Percentiles rank a stretch among this genome's conserved stretches.
Conservation (phyloP, 1,140 invertebrate genomes). For the Nephotettix cincticeps region DNA sequence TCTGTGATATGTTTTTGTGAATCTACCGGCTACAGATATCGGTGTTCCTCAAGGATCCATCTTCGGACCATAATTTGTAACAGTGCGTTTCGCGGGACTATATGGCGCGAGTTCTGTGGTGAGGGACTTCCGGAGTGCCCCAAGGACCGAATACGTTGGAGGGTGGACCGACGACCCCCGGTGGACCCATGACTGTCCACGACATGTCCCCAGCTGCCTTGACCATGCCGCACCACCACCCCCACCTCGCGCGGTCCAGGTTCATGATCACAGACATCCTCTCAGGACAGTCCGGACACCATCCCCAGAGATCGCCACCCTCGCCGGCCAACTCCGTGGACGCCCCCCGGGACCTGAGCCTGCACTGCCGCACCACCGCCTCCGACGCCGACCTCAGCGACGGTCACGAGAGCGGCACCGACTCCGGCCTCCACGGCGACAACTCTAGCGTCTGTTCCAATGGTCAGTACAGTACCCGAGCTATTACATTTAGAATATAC, state of each 20-base stretch:
- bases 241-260: slow-evolving; percentile 37
- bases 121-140: neutral
- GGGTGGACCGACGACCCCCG: slow-evolving; percentile 13
- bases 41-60: neutral
- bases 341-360: slow-evolving; percentile 32
- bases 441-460: slow-evolving; percentile 45
- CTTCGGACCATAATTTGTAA: neutral
- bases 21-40: neutral
- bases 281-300: slow-evolving; percentile 32
- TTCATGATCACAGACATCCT: slow-evolving; percentile 49
- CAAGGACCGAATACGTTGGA: neutral
- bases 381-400: slow-evolving; percentile 42
- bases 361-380: slow-evolving; percentile 36
- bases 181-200: slow-evolving; percentile 38
- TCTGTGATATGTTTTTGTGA: neutral
- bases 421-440: slow-evolving; percentile 43
- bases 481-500: too few relatives aligned
- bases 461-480: too few relatives aligned
- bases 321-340: slow-evolving; percentile 38
- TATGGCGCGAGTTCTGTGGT: too few relatives aligned
- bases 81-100: too few relatives aligned
- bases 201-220: slow-evolving; percentile 37
- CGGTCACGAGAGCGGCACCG: slow-evolving; percentile 44
- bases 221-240: slow-evolving; percentile 36
- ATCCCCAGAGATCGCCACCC: slow-evolving; percentile 33